Conservation (phyloP, 2,113 vertebrate species). For the Amphilophus citrinellus region DNA sequence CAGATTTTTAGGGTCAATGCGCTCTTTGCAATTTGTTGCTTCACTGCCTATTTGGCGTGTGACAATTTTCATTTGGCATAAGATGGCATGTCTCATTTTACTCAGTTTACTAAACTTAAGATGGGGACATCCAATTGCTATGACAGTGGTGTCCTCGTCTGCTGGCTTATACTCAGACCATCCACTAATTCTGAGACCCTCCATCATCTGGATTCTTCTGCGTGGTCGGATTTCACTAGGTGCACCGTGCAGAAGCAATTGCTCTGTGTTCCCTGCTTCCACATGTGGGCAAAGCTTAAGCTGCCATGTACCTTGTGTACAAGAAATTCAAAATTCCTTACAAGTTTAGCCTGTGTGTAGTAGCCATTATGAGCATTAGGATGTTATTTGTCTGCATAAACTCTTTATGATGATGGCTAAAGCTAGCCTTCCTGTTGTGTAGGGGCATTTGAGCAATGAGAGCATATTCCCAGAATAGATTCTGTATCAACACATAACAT, state of each 20-base stretch:
- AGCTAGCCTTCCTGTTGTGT: slow-evolving; percentile 9
- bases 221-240: background rate
- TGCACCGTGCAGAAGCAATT: background rate
- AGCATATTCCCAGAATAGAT: slow-evolving; percentile 49
- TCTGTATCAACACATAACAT: slow-evolving; percentile 57
- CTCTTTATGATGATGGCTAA: slow-evolving; percentile 16
- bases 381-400: background rate
- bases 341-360: too few species aligned
- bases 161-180: background rate
- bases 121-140: background rate
- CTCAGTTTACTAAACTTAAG: background rate
- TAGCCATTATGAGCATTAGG: background rate
- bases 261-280: too few species aligned
- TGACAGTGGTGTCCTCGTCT: background rate
- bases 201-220: background rate
- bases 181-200: background rate
- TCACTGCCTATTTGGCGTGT: background rate
- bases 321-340: too few species aligned
- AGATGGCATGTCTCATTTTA: background rate
- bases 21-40: background rate
- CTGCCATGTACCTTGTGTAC: too few species aligned
- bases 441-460: slow-evolving; percentile 38
- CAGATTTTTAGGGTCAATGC: background rate
- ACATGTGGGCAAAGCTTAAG: too few species aligned
- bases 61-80: background rate